Percentiles rank a stretch among this genome's conserved stretches.
Evolutionary conservation across 2,888 invertebrate genomes (phyloP).

Genomic region (Cerastis rubricosa): DNA sequence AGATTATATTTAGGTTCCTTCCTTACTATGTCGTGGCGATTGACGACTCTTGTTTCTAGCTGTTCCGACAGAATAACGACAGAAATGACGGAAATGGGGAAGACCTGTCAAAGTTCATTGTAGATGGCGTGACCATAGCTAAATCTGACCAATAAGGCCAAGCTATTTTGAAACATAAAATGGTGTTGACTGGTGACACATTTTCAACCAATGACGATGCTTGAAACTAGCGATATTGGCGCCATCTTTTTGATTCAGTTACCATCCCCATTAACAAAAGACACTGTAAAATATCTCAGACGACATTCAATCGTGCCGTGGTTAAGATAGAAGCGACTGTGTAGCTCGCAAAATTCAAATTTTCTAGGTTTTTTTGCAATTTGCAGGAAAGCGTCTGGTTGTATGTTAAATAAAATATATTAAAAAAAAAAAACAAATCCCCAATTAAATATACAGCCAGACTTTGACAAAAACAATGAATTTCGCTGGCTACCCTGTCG

Average conservation of each 20-base stretch:
- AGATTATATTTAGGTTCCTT: constrained; percentile 36
- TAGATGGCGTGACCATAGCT: not conserved
- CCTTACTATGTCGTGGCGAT: not conserved
- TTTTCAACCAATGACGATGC: not conserved
- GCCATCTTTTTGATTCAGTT: not conserved
- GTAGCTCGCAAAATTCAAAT: no score
- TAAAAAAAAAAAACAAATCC: no score
- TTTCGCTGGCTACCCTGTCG: no score
- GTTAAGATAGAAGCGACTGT: no score
- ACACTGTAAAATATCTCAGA: not conserved
- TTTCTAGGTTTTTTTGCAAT: no score
- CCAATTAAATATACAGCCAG: no score
- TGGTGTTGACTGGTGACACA: not conserved
- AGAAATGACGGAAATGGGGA: not conserved
- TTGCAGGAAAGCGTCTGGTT: no score
- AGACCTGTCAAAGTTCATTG: not conserved
- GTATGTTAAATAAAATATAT: no score
- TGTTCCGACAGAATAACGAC: not conserved
- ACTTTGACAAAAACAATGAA: no score
- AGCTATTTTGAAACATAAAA: constrained; percentile 3
- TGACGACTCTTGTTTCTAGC: not conserved
- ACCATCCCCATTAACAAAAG: not conserved
- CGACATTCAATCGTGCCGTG: not conserved
- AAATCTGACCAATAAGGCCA: not conserved
- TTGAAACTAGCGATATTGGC: not conserved